A percentile compares a stretch with the other conserved stretches of the same genome.
These are phyloP conservation scores for Dasysyrphus tricinctus DNA, from an alignment of 2,888 invertebrate species.

Conservation along the genomic window DNA sequence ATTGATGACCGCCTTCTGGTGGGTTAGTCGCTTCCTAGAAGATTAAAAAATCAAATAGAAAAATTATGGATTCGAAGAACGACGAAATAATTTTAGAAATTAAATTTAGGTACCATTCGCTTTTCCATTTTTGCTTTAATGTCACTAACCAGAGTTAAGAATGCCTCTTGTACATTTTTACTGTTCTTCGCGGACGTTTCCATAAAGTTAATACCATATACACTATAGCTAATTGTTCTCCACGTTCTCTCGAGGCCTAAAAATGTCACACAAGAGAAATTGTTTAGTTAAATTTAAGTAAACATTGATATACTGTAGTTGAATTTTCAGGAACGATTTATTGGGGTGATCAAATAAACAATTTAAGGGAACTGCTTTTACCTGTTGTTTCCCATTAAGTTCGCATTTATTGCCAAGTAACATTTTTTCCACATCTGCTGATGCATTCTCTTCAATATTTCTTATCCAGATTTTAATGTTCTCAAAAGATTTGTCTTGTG, in stretches of 20 bases:
- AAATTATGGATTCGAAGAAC: background rate
- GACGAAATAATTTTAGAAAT: background rate
- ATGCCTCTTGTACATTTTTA: constrained; percentile 98
- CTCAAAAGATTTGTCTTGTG: constrained; percentile 99
- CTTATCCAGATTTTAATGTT: constrained; percentile 99
- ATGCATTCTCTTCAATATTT: constrained; percentile 99
- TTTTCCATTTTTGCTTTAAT: constrained; percentile 99
- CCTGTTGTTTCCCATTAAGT: constrained; percentile 96
- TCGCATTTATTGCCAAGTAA: constrained; percentile 99
- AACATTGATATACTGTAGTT: too few species aligned
- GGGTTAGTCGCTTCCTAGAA: constrained; percentile 94
- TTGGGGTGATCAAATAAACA: background rate
- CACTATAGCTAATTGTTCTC: constrained; percentile 98
- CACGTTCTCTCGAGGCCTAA: constrained; percentile 96
- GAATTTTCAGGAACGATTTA: too few species aligned
- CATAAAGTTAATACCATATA: constrained; percentile 99
- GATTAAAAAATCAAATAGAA: background rate
- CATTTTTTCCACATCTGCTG: constrained; percentile 99
- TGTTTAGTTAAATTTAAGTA: constrained; percentile 77
- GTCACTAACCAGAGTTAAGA: constrained; percentile 98
- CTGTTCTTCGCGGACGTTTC: constrained; percentile 99
- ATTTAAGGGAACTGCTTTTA: constrained; percentile 79
- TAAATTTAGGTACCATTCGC: constrained; percentile 92
- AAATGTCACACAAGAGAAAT: too few species aligned
- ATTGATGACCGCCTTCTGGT: constrained; percentile 91